phyloP scores from a whole-genome alignment of 2,888 invertebrate genomes.

The Conistra vaccinii region DNA sequence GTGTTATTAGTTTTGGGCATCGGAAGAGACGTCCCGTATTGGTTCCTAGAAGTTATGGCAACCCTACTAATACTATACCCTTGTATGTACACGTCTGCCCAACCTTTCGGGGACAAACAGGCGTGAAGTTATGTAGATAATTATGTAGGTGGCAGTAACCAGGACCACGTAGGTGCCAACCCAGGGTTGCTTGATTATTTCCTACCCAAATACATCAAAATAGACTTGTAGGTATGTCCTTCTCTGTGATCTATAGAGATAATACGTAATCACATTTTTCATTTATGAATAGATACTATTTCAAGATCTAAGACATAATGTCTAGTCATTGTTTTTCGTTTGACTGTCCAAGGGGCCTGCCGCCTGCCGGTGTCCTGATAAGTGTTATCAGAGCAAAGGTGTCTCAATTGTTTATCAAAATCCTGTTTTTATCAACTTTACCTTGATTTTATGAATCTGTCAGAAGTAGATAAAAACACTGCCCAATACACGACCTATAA shows the following conservation, averaged over 20 bases:
- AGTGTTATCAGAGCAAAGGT: constrained; percentile 13
- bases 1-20: no score
- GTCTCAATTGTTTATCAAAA: constrained; percentile 24
- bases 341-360: constrained; percentile 20
- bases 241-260: not conserved
- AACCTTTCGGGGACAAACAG: no score
- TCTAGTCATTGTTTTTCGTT: not conserved
- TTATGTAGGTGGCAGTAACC: no score
- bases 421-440: constrained; percentile 29
- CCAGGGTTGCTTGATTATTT: no score
- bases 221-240: not conserved
- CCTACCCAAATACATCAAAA: no score
- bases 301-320: not conserved
- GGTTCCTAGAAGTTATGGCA: no score
- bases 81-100: no score
- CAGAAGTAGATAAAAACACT: not conserved
- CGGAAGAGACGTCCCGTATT: no score
- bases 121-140: no score
- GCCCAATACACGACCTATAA: not conserved
- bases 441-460: constrained; percentile 21
- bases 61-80: no score
- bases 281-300: not conserved
- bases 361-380: constrained; percentile 13
- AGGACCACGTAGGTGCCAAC: no score
- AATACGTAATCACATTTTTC: not conserved